Evolutionary conservation across 2,113 vertebrate species (phyloP).

Genomic region (Chroicocephalus ridibundus): DNA sequence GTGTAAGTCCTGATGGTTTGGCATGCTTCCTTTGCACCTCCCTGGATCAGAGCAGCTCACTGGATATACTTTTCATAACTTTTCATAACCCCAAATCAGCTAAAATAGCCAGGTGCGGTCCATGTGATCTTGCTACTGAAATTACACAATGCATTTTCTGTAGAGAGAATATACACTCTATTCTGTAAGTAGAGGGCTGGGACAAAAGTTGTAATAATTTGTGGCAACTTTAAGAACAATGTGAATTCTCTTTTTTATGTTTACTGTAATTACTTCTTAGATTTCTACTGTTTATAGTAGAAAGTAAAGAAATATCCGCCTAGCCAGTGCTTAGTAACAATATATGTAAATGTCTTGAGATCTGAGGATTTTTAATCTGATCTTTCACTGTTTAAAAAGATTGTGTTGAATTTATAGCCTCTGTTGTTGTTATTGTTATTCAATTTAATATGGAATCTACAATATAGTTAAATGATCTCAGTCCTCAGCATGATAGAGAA

Average conservation of each 20-base stretch:
- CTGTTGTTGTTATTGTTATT: neutral
- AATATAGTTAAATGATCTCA: neutral
- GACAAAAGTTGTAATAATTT: neutral
- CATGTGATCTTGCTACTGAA: neutral
- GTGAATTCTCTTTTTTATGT: neutral
- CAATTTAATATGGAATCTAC: neutral
- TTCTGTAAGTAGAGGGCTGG: neutral
- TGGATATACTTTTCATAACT: too few relatives aligned
- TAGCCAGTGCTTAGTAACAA: neutral
- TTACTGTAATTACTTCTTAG: neutral
- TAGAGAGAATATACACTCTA: neutral
- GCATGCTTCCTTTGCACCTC: neutral
- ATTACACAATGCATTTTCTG: neutral
- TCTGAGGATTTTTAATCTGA: neutral
- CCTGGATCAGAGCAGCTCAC: neutral
- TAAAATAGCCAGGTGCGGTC: neutral
- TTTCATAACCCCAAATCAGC: neutral
- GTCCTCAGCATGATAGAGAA: neutral
- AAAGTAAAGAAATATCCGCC: neutral
- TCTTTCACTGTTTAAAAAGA: neutral
- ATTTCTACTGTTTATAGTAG: neutral
- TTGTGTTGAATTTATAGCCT: neutral
- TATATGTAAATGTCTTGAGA: neutral
- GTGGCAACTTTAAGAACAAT: neutral
- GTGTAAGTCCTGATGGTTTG: accelerated